Percentiles rank a stretch among this genome's conserved stretches.
Conservation (phyloP, 1,140 invertebrate species). For the Listronotus oregonensis region DNA sequence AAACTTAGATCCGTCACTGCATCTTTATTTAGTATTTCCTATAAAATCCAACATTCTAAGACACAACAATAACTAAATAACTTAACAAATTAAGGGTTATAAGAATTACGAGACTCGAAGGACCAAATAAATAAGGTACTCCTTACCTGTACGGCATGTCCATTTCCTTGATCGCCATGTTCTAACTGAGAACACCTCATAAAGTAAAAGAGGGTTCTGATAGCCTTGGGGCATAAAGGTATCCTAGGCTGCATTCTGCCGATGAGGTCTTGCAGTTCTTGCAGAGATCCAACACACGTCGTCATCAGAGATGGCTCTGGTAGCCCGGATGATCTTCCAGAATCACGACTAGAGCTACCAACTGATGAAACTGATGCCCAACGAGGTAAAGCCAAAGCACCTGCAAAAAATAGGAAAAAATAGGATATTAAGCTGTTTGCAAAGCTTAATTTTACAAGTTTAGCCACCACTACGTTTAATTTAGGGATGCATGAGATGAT, state of each 20-base stretch:
- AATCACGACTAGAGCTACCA: constrained; percentile 60
- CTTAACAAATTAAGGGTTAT: no score
- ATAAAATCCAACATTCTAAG: no score
- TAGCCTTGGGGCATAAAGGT: constrained; percentile 68
- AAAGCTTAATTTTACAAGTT: no score
- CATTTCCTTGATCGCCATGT: constrained; percentile 56
- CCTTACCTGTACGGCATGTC: constrained; percentile 42
- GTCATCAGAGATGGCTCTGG: constrained; percentile 77
- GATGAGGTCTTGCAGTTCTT: constrained; percentile 77
- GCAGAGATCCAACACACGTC: constrained; percentile 83
- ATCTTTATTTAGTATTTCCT: no score
- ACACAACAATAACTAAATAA: no score
- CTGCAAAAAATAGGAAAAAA: constrained; percentile 55
- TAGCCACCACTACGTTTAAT: no score
- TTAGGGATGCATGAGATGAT: no score
- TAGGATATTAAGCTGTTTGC: no score
- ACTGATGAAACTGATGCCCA: constrained; percentile 83
- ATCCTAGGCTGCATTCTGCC: constrained; percentile 62
- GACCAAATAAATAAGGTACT: neutral
- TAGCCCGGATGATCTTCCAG: constrained; percentile 52
- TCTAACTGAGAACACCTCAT: constrained; percentile 86
- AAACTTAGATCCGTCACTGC: no score
- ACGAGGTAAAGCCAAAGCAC: constrained; percentile 78
- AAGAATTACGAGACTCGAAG: no score
- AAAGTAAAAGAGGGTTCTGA: constrained; percentile 84